A percentile compares a stretch with the other conserved stretches of the same genome.
Evolutionary conservation across 2,888 invertebrate genomes (phyloP).

Genomic region (Thumatha senex): DNA sequence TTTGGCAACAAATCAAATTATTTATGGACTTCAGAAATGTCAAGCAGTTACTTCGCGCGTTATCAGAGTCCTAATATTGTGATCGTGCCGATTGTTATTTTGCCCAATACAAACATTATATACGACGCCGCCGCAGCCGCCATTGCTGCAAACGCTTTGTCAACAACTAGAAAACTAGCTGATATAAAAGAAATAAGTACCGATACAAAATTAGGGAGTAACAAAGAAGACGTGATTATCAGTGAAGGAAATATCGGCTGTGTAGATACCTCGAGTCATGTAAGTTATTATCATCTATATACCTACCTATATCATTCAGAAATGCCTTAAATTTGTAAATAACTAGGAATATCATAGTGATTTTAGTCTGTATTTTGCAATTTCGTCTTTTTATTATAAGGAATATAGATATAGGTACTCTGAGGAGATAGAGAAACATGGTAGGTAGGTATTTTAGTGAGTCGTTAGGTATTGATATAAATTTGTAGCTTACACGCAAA

Average conservation of each 20-base stretch:
- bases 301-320: too few relatives aligned
- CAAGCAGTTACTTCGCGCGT: background rate
- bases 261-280: background rate
- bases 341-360: too few relatives aligned
- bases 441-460: too few relatives aligned
- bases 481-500: too few relatives aligned
- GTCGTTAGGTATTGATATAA: too few relatives aligned
- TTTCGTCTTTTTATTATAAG: too few relatives aligned
- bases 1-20: background rate
- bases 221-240: background rate
- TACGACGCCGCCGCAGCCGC: background rate
- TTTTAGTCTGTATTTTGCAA: too few relatives aligned
- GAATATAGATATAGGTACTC: too few relatives aligned
- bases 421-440: too few relatives aligned
- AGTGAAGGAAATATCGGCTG: background rate
- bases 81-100: constrained; percentile 25
- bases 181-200: background rate
- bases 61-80: constrained; percentile 45
- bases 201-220: background rate
- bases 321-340: too few relatives aligned
- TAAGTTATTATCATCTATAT: background rate
- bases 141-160: background rate
- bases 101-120: background rate
- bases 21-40: background rate
- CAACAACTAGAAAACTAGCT: background rate